A percentile compares a stretch with the other conserved stretches of the same genome.
These are phyloP conservation scores for Bolinopsis microptera DNA, from an alignment of 37 sponge, comb jelly and placozoan genomes.

Conservation along the genomic window DNA sequence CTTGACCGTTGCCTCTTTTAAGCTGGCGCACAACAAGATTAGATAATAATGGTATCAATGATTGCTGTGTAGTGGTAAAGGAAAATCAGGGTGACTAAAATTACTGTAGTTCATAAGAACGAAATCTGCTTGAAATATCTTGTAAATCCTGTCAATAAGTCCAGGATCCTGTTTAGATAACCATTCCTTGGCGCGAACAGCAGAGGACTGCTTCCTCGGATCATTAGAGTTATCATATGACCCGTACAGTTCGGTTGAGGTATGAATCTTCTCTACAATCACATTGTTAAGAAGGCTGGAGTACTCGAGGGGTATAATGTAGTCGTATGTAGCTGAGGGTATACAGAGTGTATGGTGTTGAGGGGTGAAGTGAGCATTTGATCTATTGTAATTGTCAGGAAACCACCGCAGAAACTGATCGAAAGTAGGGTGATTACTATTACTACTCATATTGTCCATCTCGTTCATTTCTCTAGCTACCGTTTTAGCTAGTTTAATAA, in stretches of 20 bases:
- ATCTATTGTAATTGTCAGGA: background rate
- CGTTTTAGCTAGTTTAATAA: background rate
- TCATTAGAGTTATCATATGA: background rate
- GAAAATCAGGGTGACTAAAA: background rate
- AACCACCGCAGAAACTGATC: background rate
- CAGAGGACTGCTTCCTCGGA: background rate
- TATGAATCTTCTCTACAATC: background rate
- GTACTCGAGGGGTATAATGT: background rate
- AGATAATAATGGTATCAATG: too few relatives aligned
- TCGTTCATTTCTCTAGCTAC: background rate
- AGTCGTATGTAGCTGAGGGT: background rate
- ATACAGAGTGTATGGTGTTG: background rate
- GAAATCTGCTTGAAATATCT: background rate
- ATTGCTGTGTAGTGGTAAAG: background rate
- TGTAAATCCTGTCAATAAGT: background rate
- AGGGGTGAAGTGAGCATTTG: background rate
- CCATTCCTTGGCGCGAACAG: background rate
- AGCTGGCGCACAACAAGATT: too few relatives aligned
- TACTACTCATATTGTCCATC: background rate
- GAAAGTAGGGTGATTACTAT: background rate
- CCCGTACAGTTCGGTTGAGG: background rate
- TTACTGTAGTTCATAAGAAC: background rate
- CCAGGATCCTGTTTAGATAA: background rate
- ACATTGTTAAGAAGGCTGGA: background rate
- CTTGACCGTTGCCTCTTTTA: too few relatives aligned